phyloP scores from a whole-genome alignment of 2,113 vertebrate species.

The Ctenodactylus gundi region DNA sequence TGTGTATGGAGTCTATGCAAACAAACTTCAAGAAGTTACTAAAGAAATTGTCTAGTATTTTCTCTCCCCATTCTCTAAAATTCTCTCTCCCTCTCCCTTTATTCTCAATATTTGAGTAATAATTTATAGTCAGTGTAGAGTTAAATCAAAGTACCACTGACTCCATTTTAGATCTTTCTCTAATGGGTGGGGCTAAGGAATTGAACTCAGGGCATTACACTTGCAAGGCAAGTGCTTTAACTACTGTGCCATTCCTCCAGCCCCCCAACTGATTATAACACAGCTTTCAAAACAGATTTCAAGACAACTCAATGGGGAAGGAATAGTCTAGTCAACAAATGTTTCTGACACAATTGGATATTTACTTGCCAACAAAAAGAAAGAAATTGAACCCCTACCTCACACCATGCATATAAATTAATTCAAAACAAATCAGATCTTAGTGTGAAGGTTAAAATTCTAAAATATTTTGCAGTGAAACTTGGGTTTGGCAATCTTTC shows the following conservation, averaged over 20 bases:
- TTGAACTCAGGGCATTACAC: background rate
- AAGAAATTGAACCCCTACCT: background rate
- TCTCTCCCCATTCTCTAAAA: background rate
- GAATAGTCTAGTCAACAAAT: background rate
- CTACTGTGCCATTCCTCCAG: background rate
- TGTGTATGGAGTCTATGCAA: background rate
- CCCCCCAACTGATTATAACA: background rate
- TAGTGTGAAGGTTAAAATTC: background rate
- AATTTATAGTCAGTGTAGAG: background rate
- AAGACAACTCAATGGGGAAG: background rate
- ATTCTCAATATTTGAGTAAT: background rate
- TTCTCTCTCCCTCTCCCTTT: background rate
- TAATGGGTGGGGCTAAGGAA: background rate
- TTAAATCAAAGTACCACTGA: background rate
- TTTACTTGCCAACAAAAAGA: background rate
- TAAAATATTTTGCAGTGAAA: background rate
- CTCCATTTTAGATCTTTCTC: background rate
- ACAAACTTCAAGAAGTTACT: background rate
- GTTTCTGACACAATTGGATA: background rate
- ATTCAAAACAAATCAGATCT: slow-evolving; percentile 23
- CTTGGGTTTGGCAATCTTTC: background rate
- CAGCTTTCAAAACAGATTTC: background rate
- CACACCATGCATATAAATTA: background rate
- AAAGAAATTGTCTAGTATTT: background rate
- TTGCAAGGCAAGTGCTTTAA: background rate